These are phyloP conservation scores for Latrodectus hesperus DNA, from an alignment of 2,888 invertebrate genomes.

Conservation along the genomic window DNA sequence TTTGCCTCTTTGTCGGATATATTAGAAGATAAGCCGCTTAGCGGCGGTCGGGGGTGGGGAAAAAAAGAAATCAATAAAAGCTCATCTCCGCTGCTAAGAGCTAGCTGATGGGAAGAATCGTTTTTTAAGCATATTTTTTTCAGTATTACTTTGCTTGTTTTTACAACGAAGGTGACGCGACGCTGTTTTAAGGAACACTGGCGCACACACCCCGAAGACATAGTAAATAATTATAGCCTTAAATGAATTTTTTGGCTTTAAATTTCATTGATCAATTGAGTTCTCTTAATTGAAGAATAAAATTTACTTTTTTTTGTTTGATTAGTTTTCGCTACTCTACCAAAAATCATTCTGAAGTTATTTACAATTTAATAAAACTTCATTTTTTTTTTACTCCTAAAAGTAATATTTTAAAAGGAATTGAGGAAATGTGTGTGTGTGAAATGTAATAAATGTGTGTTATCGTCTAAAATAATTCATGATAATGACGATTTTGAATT, in stretches of 20 bases:
- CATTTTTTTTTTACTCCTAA: no score
- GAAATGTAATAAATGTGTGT: no score
- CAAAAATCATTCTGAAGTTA: no score
- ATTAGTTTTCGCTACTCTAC: no score
- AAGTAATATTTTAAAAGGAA: no score
- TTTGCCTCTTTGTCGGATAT: conserved; percentile 66
- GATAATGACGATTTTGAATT: no score
- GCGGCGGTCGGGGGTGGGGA: conserved; percentile 8
- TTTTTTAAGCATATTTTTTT: conserved; percentile 37
- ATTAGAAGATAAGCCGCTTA: conserved; percentile 68
- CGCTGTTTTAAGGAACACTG: conserved; percentile 19
- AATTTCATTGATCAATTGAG: background rate
- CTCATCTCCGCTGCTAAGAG: conserved; percentile 54
- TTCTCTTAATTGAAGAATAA: background rate
- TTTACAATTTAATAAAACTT: no score
- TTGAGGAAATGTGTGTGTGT: no score
- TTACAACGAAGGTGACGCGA: conserved; percentile 19
- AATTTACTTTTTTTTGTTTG: background rate
- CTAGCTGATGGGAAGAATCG: conserved; percentile 37
- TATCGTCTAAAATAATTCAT: no score
- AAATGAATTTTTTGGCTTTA: conserved; percentile 10
- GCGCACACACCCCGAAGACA: background rate
- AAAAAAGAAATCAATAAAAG: conserved; percentile 54
- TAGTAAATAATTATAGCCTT: conserved; percentile 39
- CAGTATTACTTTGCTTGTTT: conserved; percentile 28